A percentile compares a stretch with the other conserved stretches of the same genome.
These are phyloP conservation scores for Chloromyia formosa DNA, from an alignment of 2,888 invertebrate genomes.

Conservation along the genomic window DNA sequence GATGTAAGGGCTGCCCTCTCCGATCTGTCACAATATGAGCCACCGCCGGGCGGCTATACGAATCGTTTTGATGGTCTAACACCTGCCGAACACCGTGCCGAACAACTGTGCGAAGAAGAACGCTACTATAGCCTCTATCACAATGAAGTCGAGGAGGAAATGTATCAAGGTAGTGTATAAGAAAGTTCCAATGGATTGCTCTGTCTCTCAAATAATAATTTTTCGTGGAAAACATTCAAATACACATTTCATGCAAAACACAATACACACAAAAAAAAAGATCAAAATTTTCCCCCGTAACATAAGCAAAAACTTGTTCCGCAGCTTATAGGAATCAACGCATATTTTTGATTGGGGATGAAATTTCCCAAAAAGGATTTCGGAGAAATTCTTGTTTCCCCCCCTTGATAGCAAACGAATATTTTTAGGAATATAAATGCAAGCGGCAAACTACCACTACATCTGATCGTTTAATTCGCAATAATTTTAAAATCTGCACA, in stretches of 20 bases:
- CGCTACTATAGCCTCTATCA: conserved; percentile 88
- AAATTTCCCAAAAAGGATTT: too few species aligned
- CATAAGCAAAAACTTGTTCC: conserved; percentile 11
- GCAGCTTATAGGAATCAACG: too few species aligned
- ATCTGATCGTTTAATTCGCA: too few species aligned
- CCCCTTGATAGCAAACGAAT: too few species aligned
- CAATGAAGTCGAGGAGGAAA: conserved; percentile 86
- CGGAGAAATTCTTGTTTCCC: too few species aligned
- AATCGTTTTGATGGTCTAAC: conserved; percentile 70
- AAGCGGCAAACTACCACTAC: too few species aligned
- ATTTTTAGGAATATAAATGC: too few species aligned
- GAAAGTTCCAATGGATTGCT: conserved; percentile 14
- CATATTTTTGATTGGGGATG: too few species aligned
- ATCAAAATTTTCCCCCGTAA: neutral
- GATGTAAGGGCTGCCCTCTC: conserved; percentile 93
- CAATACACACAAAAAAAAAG: too few species aligned
- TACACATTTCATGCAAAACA: too few species aligned
- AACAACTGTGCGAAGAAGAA: conserved; percentile 94
- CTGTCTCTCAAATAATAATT: neutral
- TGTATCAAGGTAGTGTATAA: conserved; percentile 81
- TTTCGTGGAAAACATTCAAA: neutral
- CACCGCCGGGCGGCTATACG: conserved; percentile 78
- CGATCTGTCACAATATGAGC: conserved; percentile 83
- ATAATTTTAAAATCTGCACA: too few species aligned
- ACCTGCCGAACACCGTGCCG: conserved; percentile 80